Percentiles rank a stretch among this genome's conserved stretches.
These are phyloP conservation scores for Ploceus nigricollis DNA, from an alignment of 2,113 vertebrate species.

Conservation along the genomic window DNA sequence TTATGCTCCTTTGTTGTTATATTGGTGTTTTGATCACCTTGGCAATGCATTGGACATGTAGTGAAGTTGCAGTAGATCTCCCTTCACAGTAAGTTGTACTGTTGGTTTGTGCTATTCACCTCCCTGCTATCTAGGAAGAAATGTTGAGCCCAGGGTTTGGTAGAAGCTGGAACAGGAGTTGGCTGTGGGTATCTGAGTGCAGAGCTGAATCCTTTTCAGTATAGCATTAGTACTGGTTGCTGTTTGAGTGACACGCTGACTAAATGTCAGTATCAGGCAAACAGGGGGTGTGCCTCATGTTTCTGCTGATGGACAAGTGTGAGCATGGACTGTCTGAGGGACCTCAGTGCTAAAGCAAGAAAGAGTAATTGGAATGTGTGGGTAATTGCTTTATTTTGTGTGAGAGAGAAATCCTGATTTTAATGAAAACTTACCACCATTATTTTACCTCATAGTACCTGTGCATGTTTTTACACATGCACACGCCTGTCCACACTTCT, in stretches of 20 bases:
- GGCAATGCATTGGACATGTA: neutral
- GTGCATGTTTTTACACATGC: neutral
- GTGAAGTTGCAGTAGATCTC: neutral
- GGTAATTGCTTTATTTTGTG: neutral
- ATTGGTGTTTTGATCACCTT: neutral
- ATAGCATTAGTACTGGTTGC: neutral
- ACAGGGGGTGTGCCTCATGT: neutral
- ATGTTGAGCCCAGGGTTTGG: neutral
- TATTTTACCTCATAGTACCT: neutral
- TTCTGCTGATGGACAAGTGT: neutral
- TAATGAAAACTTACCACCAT: neutral
- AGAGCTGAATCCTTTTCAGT: neutral
- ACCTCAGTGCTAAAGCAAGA: neutral
- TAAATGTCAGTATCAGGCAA: neutral
- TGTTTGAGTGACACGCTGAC: neutral
- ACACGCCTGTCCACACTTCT: neutral
- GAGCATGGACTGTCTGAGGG: neutral
- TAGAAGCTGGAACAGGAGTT: neutral
- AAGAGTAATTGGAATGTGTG: neutral
- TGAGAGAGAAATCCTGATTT: neutral
- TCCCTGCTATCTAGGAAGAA: neutral
- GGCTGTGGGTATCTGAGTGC: neutral
- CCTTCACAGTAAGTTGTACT: neutral
- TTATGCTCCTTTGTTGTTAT: neutral
- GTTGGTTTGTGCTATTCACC: neutral